Evolutionary conservation across 2,113 vertebrate genomes (phyloP), one percentile per base, ranked within the genome.

Genomic region (Gallinago media): DNA sequence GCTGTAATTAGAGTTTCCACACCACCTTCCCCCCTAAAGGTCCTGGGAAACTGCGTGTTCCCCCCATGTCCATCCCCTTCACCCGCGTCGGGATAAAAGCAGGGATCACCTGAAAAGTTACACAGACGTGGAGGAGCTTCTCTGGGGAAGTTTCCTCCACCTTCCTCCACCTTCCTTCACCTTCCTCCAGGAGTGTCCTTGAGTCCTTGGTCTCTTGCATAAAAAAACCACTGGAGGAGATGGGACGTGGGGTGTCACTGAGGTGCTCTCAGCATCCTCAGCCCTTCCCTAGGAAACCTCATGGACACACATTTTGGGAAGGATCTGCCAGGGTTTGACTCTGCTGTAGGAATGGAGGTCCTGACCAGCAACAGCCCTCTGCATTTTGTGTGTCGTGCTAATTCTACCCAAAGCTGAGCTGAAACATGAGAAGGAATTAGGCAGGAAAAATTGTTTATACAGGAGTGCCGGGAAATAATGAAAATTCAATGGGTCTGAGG

Each of bases 61-160:
- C n/a, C 42, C 46, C 29, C 1, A 3, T 1, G 23, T 26, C 34
- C 32, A 13, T 14, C 50, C n/a, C 7, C 0, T 22, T 19, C 55
- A 36, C 34, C 58, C 11, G 21, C 52, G 18, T 29, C 34, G 4
- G 67, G 34, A 26, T n/a, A 36, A 40, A 42, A 46, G 3, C 8
- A 27, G 32, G 8, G 9, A 8, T 50, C 66, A 21, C 17, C 52
- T 12, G 17, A 36, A 19, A 34, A 46, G 29, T 9, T 7, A 31
- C 18, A 16, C 32, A 31, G 38, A 25, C 3, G 46, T 46, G 46
- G 17, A 79, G 52, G 36, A 38, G 46, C 17, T 34, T 74, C n/a
- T 26, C 8, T 8, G 62, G 20, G 46, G 54, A 42, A 80, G 36
- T 47, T 36, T 23, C 27, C 56, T 65, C 16, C 34, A 31, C 49